Evolutionary conservation across 2,113 vertebrate species (phyloP), one percentile per base, ranked within the genome.

Genomic region (Macroglossus sobrinus): DNA sequence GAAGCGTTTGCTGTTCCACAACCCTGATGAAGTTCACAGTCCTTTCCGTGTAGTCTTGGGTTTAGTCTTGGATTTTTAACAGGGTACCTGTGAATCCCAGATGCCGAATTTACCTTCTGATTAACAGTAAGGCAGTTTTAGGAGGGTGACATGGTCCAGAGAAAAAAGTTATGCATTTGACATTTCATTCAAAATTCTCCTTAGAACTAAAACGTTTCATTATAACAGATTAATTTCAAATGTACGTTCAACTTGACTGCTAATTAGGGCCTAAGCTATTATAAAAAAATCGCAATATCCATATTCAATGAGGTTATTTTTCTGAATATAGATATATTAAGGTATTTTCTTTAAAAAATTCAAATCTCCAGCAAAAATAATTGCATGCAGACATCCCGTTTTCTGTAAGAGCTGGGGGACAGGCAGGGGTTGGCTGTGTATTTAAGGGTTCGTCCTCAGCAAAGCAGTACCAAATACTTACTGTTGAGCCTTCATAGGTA

Each of bases 131-230:
- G 9, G 74, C 71, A 82, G 76, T 90, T 78, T 96, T 71, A 95
- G 95, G 57, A 96, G 86, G 89, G 75, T 92, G 80, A 95, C n/a
- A 80, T 64, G 55, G 96, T 97, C 97, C 95, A 96, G 40, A 93
- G 94, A 94, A 97, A 98, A 98, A 97, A 97, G 97, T 97, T 98
- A 97, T 95, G 95, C 95, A 97, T 66, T 95, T 98, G 97, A 98
- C 96, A 98, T 98, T 97, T 98, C 98, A 88, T 5, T 95, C 92
- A 96, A 93, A 71, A 75, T 69, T 94, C 95, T 97, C 93, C 75
- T 96, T 86, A 94, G 53, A 85, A 98, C 97, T 97, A 92, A 98
- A 98, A 98, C 96, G 84, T 97, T 98, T 98, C 93, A 96, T 97
- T 95, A 93, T 91, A 97, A 93, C 95, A 94, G 81, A 88, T 89